These are phyloP conservation scores for Halichoerus grypus DNA, from an alignment of 2,113 vertebrate genomes.

Conservation along the genomic window DNA sequence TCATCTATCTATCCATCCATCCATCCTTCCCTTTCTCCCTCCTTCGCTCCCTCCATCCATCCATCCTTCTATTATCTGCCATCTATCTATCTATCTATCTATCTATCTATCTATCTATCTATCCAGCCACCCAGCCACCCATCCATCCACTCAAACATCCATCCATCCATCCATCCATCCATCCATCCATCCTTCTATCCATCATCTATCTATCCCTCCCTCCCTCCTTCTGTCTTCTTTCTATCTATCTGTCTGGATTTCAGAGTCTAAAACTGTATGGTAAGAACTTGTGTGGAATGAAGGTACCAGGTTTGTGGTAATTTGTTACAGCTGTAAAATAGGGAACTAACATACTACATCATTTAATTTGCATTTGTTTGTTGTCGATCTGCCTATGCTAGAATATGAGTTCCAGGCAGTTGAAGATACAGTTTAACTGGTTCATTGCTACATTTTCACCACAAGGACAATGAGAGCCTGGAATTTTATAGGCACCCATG, in stretches of 20 bases:
- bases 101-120: not conserved
- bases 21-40: not conserved
- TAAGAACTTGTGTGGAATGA: not conserved
- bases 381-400: rapidly evolving
- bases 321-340: not conserved
- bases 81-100: rapidly evolving
- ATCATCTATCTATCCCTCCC: not conserved
- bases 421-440: not conserved
- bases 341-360: too few relatives aligned
- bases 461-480: not conserved
- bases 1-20: too few relatives aligned
- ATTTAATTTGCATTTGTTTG: not conserved
- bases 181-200: not conserved
- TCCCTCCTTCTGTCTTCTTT: not conserved
- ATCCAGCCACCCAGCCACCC: not conserved
- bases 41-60: rapidly evolving
- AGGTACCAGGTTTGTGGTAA: not conserved
- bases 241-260: not conserved
- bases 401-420: not conserved
- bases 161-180: not conserved
- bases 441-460: not conserved
- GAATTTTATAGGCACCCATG: not conserved
- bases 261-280: not conserved
- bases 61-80: not conserved
- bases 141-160: not conserved